Conservation (phyloP, 2,888 invertebrate genomes). For the Rapana venosa region DNA sequence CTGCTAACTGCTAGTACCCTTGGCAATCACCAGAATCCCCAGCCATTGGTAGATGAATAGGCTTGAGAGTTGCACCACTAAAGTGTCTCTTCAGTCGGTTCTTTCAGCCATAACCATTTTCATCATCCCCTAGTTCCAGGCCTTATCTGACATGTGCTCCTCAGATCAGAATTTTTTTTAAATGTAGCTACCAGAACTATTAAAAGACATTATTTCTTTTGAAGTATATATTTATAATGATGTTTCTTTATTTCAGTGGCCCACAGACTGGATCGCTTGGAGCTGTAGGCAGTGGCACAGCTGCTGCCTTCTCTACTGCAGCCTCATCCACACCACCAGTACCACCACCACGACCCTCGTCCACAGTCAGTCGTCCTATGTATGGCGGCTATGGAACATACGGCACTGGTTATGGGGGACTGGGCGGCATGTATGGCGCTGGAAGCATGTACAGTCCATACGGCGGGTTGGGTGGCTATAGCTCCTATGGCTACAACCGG, state of each 20-base stretch:
- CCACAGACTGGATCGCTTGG: slow-evolving; percentile 41
- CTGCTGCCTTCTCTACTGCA: slow-evolving; percentile 48
- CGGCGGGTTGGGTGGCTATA: slow-evolving; percentile 52
- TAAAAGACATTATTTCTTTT: too few species aligned
- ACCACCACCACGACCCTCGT: slow-evolving; percentile 49
- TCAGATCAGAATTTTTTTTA: too few species aligned
- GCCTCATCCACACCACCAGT: slow-evolving; percentile 62
- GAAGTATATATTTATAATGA: too few species aligned
- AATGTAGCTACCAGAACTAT: too few species aligned
- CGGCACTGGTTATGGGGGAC: slow-evolving; percentile 48
- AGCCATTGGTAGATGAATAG: too few species aligned
- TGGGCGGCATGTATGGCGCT: slow-evolving; percentile 46
- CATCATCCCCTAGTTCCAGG: too few species aligned
- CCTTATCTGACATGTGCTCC: too few species aligned
- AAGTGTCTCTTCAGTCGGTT: too few species aligned
- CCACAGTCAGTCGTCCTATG: slow-evolving; percentile 50
- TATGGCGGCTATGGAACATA: slow-evolving; percentile 60
- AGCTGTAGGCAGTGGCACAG: slow-evolving; percentile 18
- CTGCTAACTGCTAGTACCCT: too few species aligned
- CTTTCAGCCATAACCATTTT: too few species aligned
- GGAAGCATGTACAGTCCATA: slow-evolving; percentile 52
- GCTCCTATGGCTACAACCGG: slow-evolving; percentile 61
- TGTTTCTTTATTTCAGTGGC: slow-evolving; percentile 48
- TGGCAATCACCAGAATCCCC: too few species aligned
- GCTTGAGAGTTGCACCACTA: too few species aligned